phyloP scores from a whole-genome alignment of 2,797 vertebrate species.

The Limnodromus scolopaceus region DNA sequence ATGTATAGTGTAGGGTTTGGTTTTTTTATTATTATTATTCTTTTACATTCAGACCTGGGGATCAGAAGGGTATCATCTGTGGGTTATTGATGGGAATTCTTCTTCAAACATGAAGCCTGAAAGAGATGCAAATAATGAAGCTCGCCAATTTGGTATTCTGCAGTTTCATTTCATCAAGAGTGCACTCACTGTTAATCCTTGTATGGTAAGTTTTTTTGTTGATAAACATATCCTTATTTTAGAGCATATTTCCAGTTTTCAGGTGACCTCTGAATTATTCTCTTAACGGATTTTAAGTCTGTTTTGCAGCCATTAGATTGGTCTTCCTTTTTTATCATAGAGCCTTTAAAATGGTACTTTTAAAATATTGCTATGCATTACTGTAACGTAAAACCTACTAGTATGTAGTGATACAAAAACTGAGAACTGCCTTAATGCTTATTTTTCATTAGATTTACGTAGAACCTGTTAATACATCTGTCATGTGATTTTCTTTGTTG shows the following conservation, averaged over 20 bases:
- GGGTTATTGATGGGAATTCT: constrained; percentile 86
- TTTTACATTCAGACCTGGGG: constrained; percentile 85
- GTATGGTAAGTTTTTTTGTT: constrained; percentile 87
- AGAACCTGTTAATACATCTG: not conserved
- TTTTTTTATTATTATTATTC: not conserved
- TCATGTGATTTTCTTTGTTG: not conserved
- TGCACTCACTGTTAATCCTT: constrained; percentile 97
- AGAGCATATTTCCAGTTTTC: not conserved
- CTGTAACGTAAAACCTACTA: not conserved
- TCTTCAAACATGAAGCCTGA: constrained; percentile 62
- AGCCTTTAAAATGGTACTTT: not conserved
- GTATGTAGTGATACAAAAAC: not conserved
- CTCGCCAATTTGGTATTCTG: constrained; percentile 86
- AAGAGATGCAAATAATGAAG: constrained; percentile 66
- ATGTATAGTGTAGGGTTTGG: not conserved
- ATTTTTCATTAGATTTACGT: not conserved
- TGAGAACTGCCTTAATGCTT: not conserved
- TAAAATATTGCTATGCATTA: not conserved
- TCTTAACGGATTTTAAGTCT: not conserved
- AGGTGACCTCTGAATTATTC: not conserved
- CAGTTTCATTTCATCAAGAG: constrained; percentile 99
- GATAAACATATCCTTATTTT: not conserved
- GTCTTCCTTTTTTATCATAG: not conserved
- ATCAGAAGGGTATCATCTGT: constrained; percentile 96
- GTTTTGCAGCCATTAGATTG: not conserved